These are phyloP conservation scores for Pocillopora meandrina DNA, from an alignment of 92 coral and sea anemone genomes.

Conservation along the genomic window DNA sequence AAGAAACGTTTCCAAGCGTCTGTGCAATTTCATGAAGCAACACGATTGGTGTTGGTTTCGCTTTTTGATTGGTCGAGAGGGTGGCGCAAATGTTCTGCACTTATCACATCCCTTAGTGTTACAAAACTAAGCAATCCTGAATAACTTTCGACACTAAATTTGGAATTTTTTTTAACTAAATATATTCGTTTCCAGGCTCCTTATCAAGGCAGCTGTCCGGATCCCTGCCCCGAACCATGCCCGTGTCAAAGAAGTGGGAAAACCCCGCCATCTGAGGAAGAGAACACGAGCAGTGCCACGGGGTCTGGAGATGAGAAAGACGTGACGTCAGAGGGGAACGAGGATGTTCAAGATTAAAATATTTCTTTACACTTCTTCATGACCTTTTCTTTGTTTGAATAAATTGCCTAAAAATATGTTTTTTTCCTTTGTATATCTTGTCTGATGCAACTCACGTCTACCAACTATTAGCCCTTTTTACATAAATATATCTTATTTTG, in stretches of 20 bases:
- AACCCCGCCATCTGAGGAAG: background rate
- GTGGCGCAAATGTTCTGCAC: too few relatives aligned
- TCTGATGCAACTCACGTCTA: too few relatives aligned
- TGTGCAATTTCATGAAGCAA: too few relatives aligned
- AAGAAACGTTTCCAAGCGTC: too few relatives aligned
- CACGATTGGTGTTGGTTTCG: too few relatives aligned
- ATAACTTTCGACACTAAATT: background rate
- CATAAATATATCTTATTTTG: too few relatives aligned
- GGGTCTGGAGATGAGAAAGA: constrained; percentile 17
- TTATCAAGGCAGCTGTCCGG: constrained; percentile 38
- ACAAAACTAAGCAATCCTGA: too few relatives aligned
- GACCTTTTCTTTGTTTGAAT: background rate
- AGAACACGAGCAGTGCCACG: background rate
- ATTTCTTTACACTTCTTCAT: background rate
- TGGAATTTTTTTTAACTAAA: background rate
- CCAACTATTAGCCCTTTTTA: too few relatives aligned
- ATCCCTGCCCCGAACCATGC: constrained; percentile 71
- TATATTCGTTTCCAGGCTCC: constrained; percentile 2
- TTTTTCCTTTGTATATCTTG: too few relatives aligned
- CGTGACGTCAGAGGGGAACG: background rate
- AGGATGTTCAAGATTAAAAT: background rate
- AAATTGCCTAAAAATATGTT: background rate
- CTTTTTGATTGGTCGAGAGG: too few relatives aligned
- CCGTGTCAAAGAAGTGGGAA: constrained; percentile 29
- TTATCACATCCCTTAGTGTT: too few relatives aligned